Percentiles rank a stretch among this genome's conserved stretches.
Evolutionary conservation across 2,888 invertebrate genomes (phyloP).

Genomic region (Melanotus villosus): DNA sequence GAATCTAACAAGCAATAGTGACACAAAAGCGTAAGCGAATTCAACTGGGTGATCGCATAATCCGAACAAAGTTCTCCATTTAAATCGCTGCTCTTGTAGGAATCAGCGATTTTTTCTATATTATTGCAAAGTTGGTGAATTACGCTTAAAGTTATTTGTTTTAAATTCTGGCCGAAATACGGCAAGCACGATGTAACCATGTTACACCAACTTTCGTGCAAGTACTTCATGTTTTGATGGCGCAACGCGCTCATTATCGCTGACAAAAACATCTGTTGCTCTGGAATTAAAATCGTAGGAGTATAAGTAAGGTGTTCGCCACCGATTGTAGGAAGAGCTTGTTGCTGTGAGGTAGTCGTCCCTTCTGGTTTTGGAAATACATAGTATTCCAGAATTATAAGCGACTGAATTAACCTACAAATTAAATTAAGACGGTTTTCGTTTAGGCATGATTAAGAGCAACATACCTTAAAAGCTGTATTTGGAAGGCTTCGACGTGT

Average conservation of each 20-base stretch:
- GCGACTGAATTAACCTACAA: slow-evolving; percentile 75
- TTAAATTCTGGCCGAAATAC: slow-evolving; percentile 82
- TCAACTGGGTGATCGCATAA: slow-evolving; percentile 83
- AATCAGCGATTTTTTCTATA: slow-evolving; percentile 72
- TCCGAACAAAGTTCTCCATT: slow-evolving; percentile 78
- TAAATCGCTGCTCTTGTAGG: slow-evolving; percentile 60
- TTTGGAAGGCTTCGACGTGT: slow-evolving; percentile 79
- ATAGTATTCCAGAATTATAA: slow-evolving; percentile 83
- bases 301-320: slow-evolving; percentile 73
- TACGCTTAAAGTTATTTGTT: slow-evolving; percentile 83
- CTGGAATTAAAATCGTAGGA: slow-evolving; percentile 77
- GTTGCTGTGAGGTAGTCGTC: slow-evolving; percentile 26
- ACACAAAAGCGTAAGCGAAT: slow-evolving; percentile 83
- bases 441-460: too few relatives aligned
- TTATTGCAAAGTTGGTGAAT: slow-evolving; percentile 86
- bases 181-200: slow-evolving; percentile 86
- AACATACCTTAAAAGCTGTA: slow-evolving; percentile 73
- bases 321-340: slow-evolving; percentile 58
- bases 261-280: slow-evolving; percentile 87
- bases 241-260: slow-evolving; percentile 84
- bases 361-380: slow-evolving; percentile 66
- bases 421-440: too few relatives aligned
- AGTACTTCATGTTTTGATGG: slow-evolving; percentile 77
- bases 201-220: slow-evolving; percentile 88
- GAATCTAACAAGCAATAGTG: slow-evolving; percentile 86